Evolutionary conservation across 1,140 invertebrate genomes (phyloP).

Genomic region (Harpegnathos saltator): DNA sequence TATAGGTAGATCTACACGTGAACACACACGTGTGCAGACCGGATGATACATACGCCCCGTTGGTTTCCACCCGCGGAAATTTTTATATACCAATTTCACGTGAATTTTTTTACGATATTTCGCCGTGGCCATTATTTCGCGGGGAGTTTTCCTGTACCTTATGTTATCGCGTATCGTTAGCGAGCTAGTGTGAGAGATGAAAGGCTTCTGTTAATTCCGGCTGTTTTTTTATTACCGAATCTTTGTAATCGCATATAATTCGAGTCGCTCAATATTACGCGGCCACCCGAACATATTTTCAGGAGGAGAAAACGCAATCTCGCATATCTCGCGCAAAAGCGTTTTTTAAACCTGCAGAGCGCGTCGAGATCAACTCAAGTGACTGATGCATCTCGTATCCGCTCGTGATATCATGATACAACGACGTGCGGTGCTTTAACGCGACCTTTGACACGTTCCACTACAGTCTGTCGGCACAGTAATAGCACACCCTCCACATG

Average conservation of each 20-base stretch:
- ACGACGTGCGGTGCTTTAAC: constrained; percentile 40
- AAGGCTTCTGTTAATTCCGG: no score
- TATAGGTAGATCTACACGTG: no score
- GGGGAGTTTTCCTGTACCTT: no score
- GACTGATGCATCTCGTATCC: constrained; percentile 43
- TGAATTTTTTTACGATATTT: no score
- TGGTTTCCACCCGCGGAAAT: no score
- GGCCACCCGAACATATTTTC: constrained; percentile 13
- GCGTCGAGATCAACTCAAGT: constrained; percentile 51
- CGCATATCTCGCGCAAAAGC: constrained; percentile 40
- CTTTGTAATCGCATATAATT: not conserved
- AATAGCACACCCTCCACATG: constrained; percentile 40
- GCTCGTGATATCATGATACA: constrained; percentile 51
- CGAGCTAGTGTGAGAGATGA: no score
- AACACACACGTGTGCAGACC: no score
- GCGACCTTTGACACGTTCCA: constrained; percentile 41
- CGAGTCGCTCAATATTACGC: constrained; percentile 1
- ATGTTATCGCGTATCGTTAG: no score
- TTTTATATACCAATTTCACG: no score
- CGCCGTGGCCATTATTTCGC: no score
- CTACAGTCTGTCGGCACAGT: constrained; percentile 1
- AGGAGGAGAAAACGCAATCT: constrained; percentile 29
- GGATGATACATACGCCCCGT: no score
- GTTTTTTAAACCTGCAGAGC: constrained; percentile 43
- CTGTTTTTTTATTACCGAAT: no score